Base-by-base conservation (phyloP, 1,140 invertebrate genomes). In the Pissodes strobi region DNA sequence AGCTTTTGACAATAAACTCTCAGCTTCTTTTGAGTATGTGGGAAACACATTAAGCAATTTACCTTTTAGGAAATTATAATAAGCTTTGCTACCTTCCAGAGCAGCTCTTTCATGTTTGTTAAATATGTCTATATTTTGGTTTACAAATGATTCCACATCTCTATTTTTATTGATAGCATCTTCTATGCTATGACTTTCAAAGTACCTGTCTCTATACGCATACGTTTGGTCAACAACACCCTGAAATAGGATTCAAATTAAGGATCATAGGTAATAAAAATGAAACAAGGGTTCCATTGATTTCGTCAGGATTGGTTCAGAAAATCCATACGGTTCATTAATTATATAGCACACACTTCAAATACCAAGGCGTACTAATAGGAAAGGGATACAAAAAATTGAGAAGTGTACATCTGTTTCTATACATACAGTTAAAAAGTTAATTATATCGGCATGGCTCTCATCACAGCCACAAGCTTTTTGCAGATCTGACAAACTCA, bases 1-100 rank as follows among this genome's bases (percentile, higher is more conserved):
- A 43, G 92, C 88, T 80, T 91, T 92, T 22, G 89, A 90, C 17
- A 95, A 78, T 22, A 85, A 80, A 69, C 91, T 87, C 64, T 89
- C 86, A 0, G 91, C 89, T 70, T 88, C 82, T 23, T 84, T 78
- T 69, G 85, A 84, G 78, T 88, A 90, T 25, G 84, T 81, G 2
- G 86, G 80, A n/a, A 82, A 78, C 0, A 93, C 86, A 80, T 94
- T 94, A 34, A 92, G 82, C 19, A 87, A 84, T 74, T 86, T 86
- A 1, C 92, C 93, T 71, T 87, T 86, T 53, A 93, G 79, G 75
- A 89, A 90, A 58, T 87, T 85, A 79, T 87, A 92, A 57, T 86
- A 82, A 1, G 90, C 88, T 72, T 83, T 68, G 72, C 82, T 84
- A 75, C 84, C 75, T 59, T 85, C 74, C 75, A 78, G 63, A 58